Percentiles rank a stretch among this genome's conserved stretches.
Conservation (phyloP, 2,888 invertebrate species). For the Andrena dorsata region DNA sequence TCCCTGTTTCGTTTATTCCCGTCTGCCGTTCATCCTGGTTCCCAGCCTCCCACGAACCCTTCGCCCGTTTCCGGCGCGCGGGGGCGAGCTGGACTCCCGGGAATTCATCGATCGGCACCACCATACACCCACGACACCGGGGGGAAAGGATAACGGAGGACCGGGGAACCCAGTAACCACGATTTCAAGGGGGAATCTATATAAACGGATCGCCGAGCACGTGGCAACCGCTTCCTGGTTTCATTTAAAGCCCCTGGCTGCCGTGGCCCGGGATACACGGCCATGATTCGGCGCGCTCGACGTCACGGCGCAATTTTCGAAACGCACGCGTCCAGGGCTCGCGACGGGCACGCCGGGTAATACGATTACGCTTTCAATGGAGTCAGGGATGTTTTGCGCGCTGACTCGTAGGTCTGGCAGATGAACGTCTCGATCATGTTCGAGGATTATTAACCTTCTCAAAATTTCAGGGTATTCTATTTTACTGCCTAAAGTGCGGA, state of each 20-base stretch:
- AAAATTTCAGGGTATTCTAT: no score
- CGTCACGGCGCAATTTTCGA: not conserved
- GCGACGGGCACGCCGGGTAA: not conserved
- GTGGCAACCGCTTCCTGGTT: constrained; percentile 41
- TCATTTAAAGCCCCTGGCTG: constrained; percentile 15
- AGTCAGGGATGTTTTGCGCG: not conserved
- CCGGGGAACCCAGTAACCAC: constrained; percentile 44
- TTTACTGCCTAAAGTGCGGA: no score
- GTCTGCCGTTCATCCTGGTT: not conserved
- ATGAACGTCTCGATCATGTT: no score
- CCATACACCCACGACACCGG: constrained; percentile 51
- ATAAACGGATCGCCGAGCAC: constrained; percentile 39
- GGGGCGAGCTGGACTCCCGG: constrained; percentile 67
- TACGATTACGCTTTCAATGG: not conserved
- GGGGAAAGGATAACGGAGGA: constrained; percentile 6
- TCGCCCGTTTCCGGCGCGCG: constrained; percentile 15
- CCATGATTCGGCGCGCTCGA: not conserved
- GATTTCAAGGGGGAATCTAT: constrained; percentile 54
- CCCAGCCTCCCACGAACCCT: not conserved
- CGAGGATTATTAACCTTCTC: no score
- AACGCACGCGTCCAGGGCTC: not conserved
- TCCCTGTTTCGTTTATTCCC: not conserved
- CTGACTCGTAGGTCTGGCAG: no score
- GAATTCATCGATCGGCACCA: constrained; percentile 72
- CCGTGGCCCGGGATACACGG: not conserved